Evolutionary conservation across 2,888 invertebrate species (phyloP).

Genomic region (Philereme vetulata): DNA sequence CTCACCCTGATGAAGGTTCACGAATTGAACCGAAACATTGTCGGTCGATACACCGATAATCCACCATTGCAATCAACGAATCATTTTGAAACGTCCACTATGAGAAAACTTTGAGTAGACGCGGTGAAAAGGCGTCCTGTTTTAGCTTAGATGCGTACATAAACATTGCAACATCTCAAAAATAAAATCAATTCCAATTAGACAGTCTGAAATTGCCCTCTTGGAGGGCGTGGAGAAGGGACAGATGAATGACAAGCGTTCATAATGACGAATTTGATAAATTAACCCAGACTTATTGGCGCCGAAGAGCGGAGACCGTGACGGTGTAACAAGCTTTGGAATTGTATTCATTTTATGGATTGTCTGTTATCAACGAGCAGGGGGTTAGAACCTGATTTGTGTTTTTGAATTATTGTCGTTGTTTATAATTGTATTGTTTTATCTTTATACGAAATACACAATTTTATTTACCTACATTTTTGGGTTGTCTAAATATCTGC

Average conservation of each 20-base stretch:
- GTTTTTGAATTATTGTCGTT: too few species aligned
- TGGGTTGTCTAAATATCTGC: too few species aligned
- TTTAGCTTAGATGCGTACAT: background rate
- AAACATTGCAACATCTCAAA: conserved; percentile 1
- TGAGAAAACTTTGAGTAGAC: too few species aligned
- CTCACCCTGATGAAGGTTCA: too few species aligned
- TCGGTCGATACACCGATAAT: too few species aligned
- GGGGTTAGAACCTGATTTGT: too few species aligned
- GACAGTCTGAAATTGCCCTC: conserved; percentile 6
- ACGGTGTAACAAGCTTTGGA: conserved; percentile 5
- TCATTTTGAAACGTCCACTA: too few species aligned
- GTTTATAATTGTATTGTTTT: too few species aligned
- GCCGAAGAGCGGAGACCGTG: conserved; percentile 4
- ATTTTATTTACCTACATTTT: too few species aligned
- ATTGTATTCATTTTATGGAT: conserved; percentile 8
- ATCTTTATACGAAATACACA: too few species aligned
- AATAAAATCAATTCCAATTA: conserved; percentile 11
- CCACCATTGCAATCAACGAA: too few species aligned
- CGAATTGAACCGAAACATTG: too few species aligned
- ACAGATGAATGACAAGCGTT: conserved; percentile 24
- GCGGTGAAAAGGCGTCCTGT: background rate
- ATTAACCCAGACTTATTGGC: conserved; percentile 22
- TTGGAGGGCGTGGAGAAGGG: conserved; percentile 1
- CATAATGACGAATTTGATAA: conserved; percentile 27
- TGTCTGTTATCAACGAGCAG: conserved; percentile 2